Evolutionary conservation across 2,888 invertebrate genomes (phyloP), one percentile per base, ranked within the genome.

Genomic region (Acanthopleura granulata): DNA sequence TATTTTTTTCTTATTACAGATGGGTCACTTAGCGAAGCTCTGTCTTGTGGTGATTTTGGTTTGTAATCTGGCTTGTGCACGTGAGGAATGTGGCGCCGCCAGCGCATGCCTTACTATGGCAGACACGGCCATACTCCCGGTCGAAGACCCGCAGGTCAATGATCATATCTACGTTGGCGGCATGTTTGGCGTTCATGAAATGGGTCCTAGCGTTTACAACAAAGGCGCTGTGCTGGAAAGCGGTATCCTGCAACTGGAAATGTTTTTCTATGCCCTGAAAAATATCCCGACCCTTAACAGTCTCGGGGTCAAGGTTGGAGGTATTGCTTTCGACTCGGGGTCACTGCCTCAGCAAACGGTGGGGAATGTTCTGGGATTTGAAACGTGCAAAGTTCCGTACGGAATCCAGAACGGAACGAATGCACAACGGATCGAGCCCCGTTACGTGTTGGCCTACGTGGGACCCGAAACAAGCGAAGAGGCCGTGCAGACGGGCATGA

Each of bases 221-320:
- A 87, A 87, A 72, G 80, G 83, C 0, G 73, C 73, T 3, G 77
- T 86, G 18, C 76, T 83, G 11, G 69, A 80, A 1, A 74, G 81
- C 3, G 89, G 88, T 1, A 79, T 90, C 62, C 85, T 90, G 71
- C 87, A 87, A 72, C 75, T 89, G 29, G 89, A 90, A 80, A 90
- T 91, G 6, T 89, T 91, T 77, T 82, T 90, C 22, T 91, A 90
- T 90, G 88, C 89, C 0, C 79, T 89, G 49, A 69, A 74, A n/a
- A 69, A 62, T 0, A 40, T 72, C 0, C 72, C 76, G 27, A 72
- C 72, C 18, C 74, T 25, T 57, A 51, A 70, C 16, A 30, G 49
- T 18, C 66, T 74, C n/a, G 73, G 66, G 6, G 77, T 85, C 0
- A 74, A 77, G 16, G 80, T 87, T n/a, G 87, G 87, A 14, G 88